Evolutionary conservation across 2,113 vertebrate genomes (phyloP), one percentile per base, ranked within the genome.

Genomic region (Oreochromis tanganicae): DNA sequence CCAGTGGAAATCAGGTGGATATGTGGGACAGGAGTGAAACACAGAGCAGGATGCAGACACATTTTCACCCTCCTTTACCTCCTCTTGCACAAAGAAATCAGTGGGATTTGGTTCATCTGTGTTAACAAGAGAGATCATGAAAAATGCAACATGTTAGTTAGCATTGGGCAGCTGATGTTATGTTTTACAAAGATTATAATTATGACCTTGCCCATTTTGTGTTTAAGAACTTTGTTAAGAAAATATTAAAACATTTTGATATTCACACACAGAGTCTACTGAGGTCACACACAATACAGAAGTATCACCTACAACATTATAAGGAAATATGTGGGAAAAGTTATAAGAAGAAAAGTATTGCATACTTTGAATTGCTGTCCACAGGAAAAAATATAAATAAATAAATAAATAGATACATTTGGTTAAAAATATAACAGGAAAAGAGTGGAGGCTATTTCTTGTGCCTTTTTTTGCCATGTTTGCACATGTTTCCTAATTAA

Each of bases 1-100:
- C 96, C 96, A 96, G 84, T 19, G 86, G 81, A 96, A 82, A 17
- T 10, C 78, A 4, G 95, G 96, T 6, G 89, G 95, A 32, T 88
- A 84, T 27, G 75, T 3, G 3, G 93, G 94, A 54, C 96, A 96
- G 68, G 86, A 93, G 90, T 95, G 91, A 79, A 24, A 84, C 59
- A 94, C 93, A 7, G 90, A 92, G 92, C 96, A 96, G 87, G 63
- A 85, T 1, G 83, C 89, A 41, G 66, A 56, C 36, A 90, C 84
- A 12, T 2, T 21, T 4, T 86, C 27, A 52, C 84, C 88, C 78
- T 88, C 61, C 7, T 7, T 50, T 3, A 87, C 4, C 43, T 91
- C 89, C 38, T 84, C 73, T 3, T 56, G 56, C 66, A 96, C 21
- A 9, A 75, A 88, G 14, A 96, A 9, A 3, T 0, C 4, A 27